phyloP scores from a whole-genome alignment of 2,113 vertebrate genomes.

The Psilopogon haemacephalus region DNA sequence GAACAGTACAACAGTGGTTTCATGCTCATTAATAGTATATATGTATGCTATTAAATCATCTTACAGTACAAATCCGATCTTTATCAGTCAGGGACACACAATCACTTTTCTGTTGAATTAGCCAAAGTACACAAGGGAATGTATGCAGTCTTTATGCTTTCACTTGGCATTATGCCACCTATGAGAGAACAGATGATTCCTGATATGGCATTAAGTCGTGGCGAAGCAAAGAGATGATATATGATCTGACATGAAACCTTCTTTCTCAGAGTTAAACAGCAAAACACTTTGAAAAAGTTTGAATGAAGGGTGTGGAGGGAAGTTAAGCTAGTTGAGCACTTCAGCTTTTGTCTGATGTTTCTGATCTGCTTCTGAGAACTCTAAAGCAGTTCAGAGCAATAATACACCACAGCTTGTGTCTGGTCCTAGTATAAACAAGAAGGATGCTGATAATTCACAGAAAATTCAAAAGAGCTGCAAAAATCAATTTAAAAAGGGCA shows the following conservation, averaged over 20 bases:
- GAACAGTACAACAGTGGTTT: conserved; percentile 6
- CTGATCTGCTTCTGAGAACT: background rate
- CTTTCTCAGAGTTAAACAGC: background rate
- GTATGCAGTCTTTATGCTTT: conserved; percentile 28
- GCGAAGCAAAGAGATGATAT: background rate
- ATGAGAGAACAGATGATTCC: background rate
- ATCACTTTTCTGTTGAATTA: conserved; percentile 36
- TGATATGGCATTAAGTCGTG: background rate
- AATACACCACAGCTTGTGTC: background rate
- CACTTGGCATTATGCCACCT: background rate
- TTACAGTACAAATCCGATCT: background rate
- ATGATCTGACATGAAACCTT: conserved; percentile 13
- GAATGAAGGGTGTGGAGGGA: background rate
- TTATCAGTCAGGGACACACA: background rate
- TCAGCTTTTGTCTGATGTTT: background rate
- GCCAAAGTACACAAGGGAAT: conserved; percentile 1
- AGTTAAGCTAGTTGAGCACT: background rate
- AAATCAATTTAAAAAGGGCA: background rate
- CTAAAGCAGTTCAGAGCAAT: background rate
- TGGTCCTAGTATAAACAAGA: background rate
- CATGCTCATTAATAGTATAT: background rate
- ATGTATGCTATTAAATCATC: background rate
- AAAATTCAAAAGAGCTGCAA: background rate
- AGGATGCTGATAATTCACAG: background rate
- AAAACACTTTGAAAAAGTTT: background rate